Base-by-base conservation (phyloP, 2,797 vertebrate genomes). In the Oreochromis grahami region DNA sequence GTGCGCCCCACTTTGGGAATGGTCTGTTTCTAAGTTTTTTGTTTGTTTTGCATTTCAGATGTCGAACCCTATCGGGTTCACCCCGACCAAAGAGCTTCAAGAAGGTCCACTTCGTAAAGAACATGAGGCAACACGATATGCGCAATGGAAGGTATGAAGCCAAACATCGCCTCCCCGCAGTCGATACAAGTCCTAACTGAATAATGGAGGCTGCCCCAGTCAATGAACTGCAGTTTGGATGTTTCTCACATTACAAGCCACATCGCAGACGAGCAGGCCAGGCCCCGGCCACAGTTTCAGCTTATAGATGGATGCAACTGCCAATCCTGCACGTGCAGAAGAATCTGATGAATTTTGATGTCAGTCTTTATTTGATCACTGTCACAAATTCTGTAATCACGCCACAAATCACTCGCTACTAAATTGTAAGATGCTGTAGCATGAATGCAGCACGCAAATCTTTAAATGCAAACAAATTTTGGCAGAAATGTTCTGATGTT, bases 61-160 rank as follows among this genome's bases (percentile, higher is more conserved):
- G 98, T 94, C 96, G 98, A 92, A 99, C 99, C 93, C 96, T 99
- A 93, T 99, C 98, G 85, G 98, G 98, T 97, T 99, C 99, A 83
- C 99, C 98, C 83, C 97, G 98, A 98, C 98, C 98, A 98, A 99
- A 99, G 98, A 99, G 97, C 96, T 99, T 99, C 88, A 99, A 99
- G 97, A 99, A 99, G 96, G 96, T 99, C 94, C 98, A 99, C 96
- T 99, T 99, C 94, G 99, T 99, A 95, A 99, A 99, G 97, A 99
- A 98, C 94, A 98, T 99, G 96, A 94, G 97, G 94, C 98, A 99
- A 24, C 98, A 99, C 0, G 98, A 99, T 86, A 98, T 97, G 80
- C 97, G 97, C 84, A 99, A 97, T 0, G 98, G 99, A 97, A 99
- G 99, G 98, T 99, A 98, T 89, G 92, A 85, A 88, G 70, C 81